Base-by-base conservation (phyloP, 2,888 invertebrate genomes). In the Drosophila nr. perissopoda region DNA sequence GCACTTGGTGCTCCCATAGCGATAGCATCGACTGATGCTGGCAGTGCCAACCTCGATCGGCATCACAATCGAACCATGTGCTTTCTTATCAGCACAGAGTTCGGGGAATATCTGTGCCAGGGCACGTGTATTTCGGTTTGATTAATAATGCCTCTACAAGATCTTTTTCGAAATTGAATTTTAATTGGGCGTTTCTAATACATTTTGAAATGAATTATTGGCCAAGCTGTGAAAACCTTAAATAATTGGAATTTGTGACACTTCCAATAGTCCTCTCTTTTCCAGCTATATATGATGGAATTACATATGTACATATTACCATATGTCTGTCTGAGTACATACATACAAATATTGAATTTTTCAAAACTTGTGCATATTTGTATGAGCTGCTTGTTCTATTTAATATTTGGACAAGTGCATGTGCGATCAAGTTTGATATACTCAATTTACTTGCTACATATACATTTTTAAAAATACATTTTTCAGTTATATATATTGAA, bases 351-450 rank as follows among this genome's bases (percentile, higher is more conserved):
- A 57, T 62, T 65, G 40, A 11, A 11, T 61, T 53, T 54, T 62
- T 74, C 33, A 51, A 66, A 49, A 79, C 62, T 61, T 76, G 64
- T 81, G 63, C 71, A 76, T 77, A 61, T 80, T 70, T 77, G 67
- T 64, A 63, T 82, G 82, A 71, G 74, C 49, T 67, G 69, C 69
- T 71, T 64, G 68, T 66, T 70, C 51, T 73, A 73, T 74, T 80
- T 79, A 70, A 70, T 88, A 81, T 88, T 88, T 88, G 81, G 88
- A 82, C 91, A 91, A 89, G 80, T 88, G 88, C 85, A 88, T 74
- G 72, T 70, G 51, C 61, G 65, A 62, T 67, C 49, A 40, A 63
- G 36, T 42, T 60, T n/a, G 33, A 36, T 51, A 34, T 53, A 48
- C 18, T 27, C 18, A 42, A 21, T 42, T 40, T 57, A 42, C 21